Evolutionary conservation across 35 echinoderm and acorn worm species (phyloP), one percentile per base, ranked within the genome.

Genomic region (Apostichopus japonicus): DNA sequence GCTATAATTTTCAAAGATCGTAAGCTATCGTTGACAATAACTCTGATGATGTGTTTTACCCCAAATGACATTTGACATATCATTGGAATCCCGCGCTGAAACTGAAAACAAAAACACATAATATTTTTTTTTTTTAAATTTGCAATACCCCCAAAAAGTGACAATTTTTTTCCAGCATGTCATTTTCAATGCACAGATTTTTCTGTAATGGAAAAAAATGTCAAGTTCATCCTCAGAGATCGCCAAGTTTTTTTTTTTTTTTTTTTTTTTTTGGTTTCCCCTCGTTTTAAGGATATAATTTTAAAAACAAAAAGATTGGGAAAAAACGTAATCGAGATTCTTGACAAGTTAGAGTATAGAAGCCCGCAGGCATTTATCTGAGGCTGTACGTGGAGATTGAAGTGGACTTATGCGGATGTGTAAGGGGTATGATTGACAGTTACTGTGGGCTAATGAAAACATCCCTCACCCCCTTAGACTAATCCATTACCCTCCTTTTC

Each of bases 391-490:
- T 24, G 81, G 57, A 84, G 81, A 84, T 55, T 84, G 81, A 84
- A 24, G 22, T 2, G 81, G 81, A 84, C 57, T 57, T 84, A 84
- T 54, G 6, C 6, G 6, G 55, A 84, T 53, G 81, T 84, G 81
- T 23, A 84, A 57, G 56, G 10, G n/a, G 21, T 19, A 54, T 83
- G 79, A 83, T 83, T 83, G 79, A 56, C 79, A 83, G 79, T 83
- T 83, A 56, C 71, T 75, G 79, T 83, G 79, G 79, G 51, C 79
- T 55, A 83, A 84, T 84, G 81, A 84, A 84, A 84, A 84, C 81
- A 84, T 84, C 81, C 81, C 51, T 84, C 51, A 84, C 27, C 81
- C 81, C 71, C 54, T 84, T 84, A 9, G 33, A 84, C 14, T 84
- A 84, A 84, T 84, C 81, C 81, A n/a, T 84, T 58, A 58, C 19